Conservation (phyloP, 2,113 vertebrate species). For the Dendropsophus ebraccatus region DNA sequence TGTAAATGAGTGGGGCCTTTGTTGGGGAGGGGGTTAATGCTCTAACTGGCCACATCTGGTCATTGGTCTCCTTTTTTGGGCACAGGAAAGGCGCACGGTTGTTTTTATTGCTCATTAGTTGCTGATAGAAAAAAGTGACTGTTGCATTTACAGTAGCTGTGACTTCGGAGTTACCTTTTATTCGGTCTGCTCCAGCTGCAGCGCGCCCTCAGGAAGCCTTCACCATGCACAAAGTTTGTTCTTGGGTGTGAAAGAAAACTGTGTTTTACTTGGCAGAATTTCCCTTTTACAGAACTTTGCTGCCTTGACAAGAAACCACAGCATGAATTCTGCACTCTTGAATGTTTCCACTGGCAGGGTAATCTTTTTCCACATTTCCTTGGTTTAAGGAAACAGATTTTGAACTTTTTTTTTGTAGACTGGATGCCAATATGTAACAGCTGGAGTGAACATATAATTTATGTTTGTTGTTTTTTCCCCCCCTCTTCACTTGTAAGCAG, state of each 20-base stretch:
- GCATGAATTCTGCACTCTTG: constrained; percentile 79
- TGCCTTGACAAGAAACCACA: constrained; percentile 94
- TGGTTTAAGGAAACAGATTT: constrained; percentile 98
- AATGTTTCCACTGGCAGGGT: constrained; percentile 87
- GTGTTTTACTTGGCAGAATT: constrained; percentile 93
- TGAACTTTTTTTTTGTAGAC: constrained; percentile 79
- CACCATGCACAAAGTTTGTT: constrained; percentile 83
- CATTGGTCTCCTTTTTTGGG: constrained; percentile 54
- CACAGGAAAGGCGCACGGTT: constrained; percentile 68
- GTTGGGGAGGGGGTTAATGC: not conserved
- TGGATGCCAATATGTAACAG: constrained; percentile 81
- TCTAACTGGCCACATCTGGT: not conserved
- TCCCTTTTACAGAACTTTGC: constrained; percentile 89
- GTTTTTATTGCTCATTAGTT: constrained; percentile 81
- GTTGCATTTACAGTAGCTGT: constrained; percentile 90
- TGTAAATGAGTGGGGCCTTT: constrained; percentile 4
- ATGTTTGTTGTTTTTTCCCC: constrained; percentile 60
- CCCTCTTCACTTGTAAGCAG: constrained; percentile 60
- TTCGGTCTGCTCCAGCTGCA: constrained; percentile 89
- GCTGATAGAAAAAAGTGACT: constrained; percentile 78
- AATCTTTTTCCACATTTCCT: constrained; percentile 95
- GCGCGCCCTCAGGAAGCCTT: constrained; percentile 92
- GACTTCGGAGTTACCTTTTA: constrained; percentile 89
- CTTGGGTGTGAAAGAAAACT: constrained; percentile 86
- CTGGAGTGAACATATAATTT: constrained; percentile 79